These are phyloP conservation scores for Ancistrus triradiatus DNA, from an alignment of 2,113 vertebrate genomes.

Conservation along the genomic window DNA sequence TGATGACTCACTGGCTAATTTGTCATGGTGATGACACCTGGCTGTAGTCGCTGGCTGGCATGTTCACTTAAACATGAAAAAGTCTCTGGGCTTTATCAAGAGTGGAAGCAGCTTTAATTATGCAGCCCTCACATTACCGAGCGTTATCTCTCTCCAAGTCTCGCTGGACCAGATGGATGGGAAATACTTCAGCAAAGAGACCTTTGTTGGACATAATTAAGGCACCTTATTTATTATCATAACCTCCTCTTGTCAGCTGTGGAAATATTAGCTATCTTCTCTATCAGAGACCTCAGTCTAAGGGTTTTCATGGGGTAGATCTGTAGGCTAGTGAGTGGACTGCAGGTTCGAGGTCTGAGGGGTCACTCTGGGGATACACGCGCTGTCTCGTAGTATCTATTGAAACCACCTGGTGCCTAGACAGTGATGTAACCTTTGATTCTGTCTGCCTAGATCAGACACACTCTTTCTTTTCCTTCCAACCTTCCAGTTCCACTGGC, in stretches of 20 bases:
- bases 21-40: slow-evolving; percentile 50
- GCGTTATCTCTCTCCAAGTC: slow-evolving; percentile 41
- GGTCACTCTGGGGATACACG: background rate
- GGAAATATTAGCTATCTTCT: too few species aligned
- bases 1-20: slow-evolving; percentile 50
- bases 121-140: background rate
- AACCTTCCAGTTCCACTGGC: background rate
- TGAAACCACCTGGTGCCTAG: slow-evolving; percentile 20
- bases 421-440: slow-evolving; percentile 21
- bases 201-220: too few species aligned
- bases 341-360: too few species aligned
- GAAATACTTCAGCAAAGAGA: too few species aligned
- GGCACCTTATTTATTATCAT: too few species aligned
- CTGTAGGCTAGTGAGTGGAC: too few species aligned
- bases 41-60: slow-evolving; percentile 55
- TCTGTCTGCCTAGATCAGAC: slow-evolving; percentile 39
- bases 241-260: too few species aligned
- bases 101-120: background rate
- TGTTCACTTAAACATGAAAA: slow-evolving; percentile 44
- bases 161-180: too few species aligned
- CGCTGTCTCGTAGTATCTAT: slow-evolving; percentile 8
- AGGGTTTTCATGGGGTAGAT: too few species aligned
- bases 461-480: background rate
- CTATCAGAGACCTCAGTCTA: too few species aligned
- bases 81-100: slow-evolving; percentile 50